A percentile compares a stretch with the other conserved stretches of the same genome.
Evolutionary conservation across 2,888 invertebrate species (phyloP).

Genomic region (Synergus japonicus): DNA sequence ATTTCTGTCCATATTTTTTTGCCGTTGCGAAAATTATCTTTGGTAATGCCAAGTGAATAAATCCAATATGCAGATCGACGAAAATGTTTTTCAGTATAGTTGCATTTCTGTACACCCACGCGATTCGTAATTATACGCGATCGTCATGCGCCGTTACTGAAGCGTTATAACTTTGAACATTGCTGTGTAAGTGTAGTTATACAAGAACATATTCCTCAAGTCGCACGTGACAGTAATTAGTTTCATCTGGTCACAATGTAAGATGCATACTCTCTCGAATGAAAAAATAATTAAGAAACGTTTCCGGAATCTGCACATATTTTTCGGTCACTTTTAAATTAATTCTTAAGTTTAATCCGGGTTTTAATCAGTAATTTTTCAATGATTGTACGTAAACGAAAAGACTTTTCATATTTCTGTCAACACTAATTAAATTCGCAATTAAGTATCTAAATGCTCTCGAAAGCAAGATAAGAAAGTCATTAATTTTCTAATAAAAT

Average conservation of each 20-base stretch:
- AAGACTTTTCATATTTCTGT: background rate
- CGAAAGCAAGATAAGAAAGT: background rate
- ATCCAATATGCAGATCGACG: background rate
- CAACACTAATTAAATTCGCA: background rate
- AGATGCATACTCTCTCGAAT: too few species aligned
- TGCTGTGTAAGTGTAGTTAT: background rate
- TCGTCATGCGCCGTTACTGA: background rate
- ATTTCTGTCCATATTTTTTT: too few species aligned
- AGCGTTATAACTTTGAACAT: background rate
- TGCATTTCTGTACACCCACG: background rate
- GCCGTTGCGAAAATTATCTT: too few species aligned
- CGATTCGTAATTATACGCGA: background rate
- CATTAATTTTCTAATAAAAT: background rate
- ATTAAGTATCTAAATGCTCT: background rate
- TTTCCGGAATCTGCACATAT: too few species aligned
- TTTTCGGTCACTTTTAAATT: too few species aligned
- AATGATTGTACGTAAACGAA: too few species aligned
- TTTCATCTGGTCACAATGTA: too few species aligned
- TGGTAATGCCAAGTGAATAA: too few species aligned
- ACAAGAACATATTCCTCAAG: background rate
- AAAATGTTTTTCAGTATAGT: background rate
- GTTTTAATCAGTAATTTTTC: too few species aligned
- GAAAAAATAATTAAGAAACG: too few species aligned
- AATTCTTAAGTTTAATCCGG: too few species aligned
- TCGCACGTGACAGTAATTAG: too few species aligned